A percentile compares a stretch with the other conserved stretches of the same genome.
phyloP scores from a whole-genome alignment of 1,140 invertebrate genomes.

The Myzus persicae region DNA sequence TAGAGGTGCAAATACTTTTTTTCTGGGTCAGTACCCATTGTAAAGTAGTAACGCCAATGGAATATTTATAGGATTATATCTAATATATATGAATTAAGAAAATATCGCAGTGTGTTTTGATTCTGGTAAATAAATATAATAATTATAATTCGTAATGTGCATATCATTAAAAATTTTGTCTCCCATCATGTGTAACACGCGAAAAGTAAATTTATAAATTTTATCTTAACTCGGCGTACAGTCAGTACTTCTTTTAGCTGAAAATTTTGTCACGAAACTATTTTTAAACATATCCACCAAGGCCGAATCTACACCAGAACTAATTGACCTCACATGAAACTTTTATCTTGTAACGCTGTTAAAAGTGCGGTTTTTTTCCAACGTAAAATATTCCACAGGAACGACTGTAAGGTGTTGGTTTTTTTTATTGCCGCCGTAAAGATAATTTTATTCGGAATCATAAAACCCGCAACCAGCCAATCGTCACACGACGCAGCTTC shows the following conservation, averaged over 20 bases:
- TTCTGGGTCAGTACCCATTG: background rate
- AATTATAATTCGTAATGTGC: background rate
- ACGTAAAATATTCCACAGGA: slow-evolving; percentile 43
- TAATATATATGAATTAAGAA: background rate
- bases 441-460: slow-evolving; percentile 56
- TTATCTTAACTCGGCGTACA: background rate
- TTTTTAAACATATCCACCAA: slow-evolving; percentile 45
- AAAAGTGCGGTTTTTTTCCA: slow-evolving; percentile 52
- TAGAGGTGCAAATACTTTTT: background rate
- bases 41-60: background rate
- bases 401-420: background rate
- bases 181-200: background rate
- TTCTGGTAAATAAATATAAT: background rate
- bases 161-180: background rate
- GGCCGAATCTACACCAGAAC: slow-evolving; percentile 42
- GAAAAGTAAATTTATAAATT: background rate
- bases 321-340: slow-evolving; percentile 47
- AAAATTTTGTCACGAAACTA: slow-evolving; percentile 40
- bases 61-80: background rate
- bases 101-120: background rate
- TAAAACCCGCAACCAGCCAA: slow-evolving; percentile 46
- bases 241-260: background rate
- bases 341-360: slow-evolving; percentile 49
- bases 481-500: slow-evolving; percentile 45
- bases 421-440: slow-evolving; percentile 53